Base-by-base conservation (phyloP, 2,888 invertebrate species). In the Yponomeuta plumbellus region DNA sequence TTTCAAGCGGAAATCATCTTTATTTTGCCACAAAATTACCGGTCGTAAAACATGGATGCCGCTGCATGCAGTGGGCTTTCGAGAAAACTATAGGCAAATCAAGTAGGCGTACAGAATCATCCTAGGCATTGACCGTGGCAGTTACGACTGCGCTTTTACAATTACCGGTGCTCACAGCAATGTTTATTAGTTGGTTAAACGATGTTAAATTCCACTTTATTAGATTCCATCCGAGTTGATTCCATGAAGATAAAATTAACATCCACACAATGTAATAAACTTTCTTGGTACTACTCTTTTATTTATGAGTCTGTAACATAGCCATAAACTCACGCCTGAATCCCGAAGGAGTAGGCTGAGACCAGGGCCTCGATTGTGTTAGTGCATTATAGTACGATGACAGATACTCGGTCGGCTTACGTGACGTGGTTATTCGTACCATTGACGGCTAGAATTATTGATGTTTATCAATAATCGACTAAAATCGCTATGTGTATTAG, bases 1-100 rank as follows among this genome's bases (percentile, higher is more conserved):
- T 67, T 69, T 67, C 72, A 26, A 34, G 59, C 71, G 68, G 70
- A 72, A 40, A 76, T 74, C 74, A 74, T 78, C 74, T 71, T 74
- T 72, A 74, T 75, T 75, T 72, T 69, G 78, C 76, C 80, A 73
- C 75, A 71, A 75, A 76, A 80, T 79, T 79, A 79, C 74, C 69
- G 74, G 69, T 77, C 75, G 78, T 83, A 80, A 80, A 79, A 74
- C 73, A 70, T 69, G 34, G 70, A 70, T 69, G 67, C 65, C 65
- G 56, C 62, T 65, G 56, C 66, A 66, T 64, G 63, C 68, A 66
- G 61, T 11, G 26, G 44, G 44, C 21, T 5, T 17, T 63, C 8
- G 52, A n/a, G 34, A 61, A 17, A 52, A 52, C 44, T 52, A 17
- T 52, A 52, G 5, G 44, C 61, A 26, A n/a, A 58, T 58, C 58